Evolutionary conservation across 2,888 invertebrate genomes (phyloP).

Genomic region (Antheraea yamamai): DNA sequence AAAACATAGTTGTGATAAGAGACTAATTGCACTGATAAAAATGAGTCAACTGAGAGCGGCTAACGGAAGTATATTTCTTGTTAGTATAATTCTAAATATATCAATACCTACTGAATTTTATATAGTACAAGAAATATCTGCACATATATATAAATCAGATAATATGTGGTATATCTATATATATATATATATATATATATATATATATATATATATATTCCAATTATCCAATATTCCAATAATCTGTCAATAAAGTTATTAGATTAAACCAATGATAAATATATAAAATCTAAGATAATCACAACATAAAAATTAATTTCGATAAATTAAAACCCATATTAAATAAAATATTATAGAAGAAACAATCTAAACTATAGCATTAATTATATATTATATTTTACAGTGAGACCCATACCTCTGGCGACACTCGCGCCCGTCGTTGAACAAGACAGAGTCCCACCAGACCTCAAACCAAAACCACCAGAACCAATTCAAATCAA

Average conservation of each 20-base stretch:
- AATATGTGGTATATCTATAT: too few relatives aligned
- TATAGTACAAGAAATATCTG: background rate
- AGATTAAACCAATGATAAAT: background rate
- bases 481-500: slow-evolving; percentile 36
- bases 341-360: background rate
- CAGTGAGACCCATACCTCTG: slow-evolving; percentile 32
- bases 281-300: background rate
- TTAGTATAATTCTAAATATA: background rate
- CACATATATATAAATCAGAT: background rate
- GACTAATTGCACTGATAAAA: background rate
- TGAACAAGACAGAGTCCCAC: slow-evolving; percentile 47
- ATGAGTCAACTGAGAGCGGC: background rate
- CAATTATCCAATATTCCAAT: background rate
- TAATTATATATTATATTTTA: slow-evolving; percentile 22
- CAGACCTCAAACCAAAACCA: slow-evolving; percentile 50
- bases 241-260: background rate
- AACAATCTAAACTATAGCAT: background rate
- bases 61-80: background rate
- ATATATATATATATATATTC: background rate
- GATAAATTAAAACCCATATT: background rate
- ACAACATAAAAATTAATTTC: background rate
- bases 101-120: background rate
- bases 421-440: slow-evolving; percentile 33
- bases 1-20: background rate
- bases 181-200: too few relatives aligned